These are phyloP conservation scores for Notechis scutatus DNA, from an alignment of 2,113 vertebrate genomes.

Conservation along the genomic window DNA sequence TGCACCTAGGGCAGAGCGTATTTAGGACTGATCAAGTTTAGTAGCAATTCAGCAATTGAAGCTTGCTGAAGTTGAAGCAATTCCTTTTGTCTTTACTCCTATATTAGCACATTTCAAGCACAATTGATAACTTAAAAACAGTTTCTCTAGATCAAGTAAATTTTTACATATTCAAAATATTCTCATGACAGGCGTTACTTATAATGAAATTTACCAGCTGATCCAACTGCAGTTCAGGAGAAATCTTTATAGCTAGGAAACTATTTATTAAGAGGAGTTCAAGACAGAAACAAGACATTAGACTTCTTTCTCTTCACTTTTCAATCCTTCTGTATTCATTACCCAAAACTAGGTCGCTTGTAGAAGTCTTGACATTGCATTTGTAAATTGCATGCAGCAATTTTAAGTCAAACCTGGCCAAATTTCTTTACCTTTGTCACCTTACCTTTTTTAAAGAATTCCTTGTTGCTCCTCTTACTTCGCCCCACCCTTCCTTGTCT, in stretches of 20 bases:
- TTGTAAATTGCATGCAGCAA: neutral
- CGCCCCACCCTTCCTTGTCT: neutral
- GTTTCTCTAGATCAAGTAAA: neutral
- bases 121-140: neutral
- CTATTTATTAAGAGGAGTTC: neutral
- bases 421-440: neutral
- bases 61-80: neutral
- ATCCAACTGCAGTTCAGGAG: neutral
- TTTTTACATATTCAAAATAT: slow-evolving; percentile 11
- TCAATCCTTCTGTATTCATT: neutral
- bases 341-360: neutral
- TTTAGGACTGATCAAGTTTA: neutral
- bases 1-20: neutral
- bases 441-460: neutral
- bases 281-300: neutral
- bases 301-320: neutral
- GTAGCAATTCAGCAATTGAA: neutral
- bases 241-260: neutral
- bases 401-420: neutral
- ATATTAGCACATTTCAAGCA: neutral
- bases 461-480: neutral
- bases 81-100: neutral
- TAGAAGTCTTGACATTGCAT: neutral
- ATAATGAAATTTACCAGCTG: neutral
- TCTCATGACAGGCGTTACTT: neutral